These are phyloP conservation scores for Danio tinwini DNA, from an alignment of 2,797 vertebrate genomes.

Conservation along the genomic window DNA sequence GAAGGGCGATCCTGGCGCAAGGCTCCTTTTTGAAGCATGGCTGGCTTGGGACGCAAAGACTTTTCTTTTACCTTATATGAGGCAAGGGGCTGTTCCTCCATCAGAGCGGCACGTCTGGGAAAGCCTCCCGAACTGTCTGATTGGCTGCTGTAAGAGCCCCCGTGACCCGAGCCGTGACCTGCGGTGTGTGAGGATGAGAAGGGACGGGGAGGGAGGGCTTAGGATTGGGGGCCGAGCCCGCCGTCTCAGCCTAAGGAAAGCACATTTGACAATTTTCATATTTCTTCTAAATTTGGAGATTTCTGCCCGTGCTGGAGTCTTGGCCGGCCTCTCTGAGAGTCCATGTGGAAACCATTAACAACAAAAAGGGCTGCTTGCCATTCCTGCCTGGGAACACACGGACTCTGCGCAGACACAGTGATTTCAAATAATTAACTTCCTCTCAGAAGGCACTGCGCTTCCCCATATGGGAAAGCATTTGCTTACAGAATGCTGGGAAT, in stretches of 20 bases:
- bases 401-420: conserved; percentile 71
- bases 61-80: conserved; percentile 96
- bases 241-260: conserved; percentile 89
- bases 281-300: conserved; percentile 98
- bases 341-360: conserved; percentile 90
- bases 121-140: conserved; percentile 74
- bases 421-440: conserved; percentile 77
- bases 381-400: conserved; percentile 77
- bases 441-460: conserved; percentile 50
- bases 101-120: conserved; percentile 74
- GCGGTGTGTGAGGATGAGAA: conserved; percentile 62
- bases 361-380: conserved; percentile 63
- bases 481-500: conserved; percentile 59
- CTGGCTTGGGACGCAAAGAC: conserved; percentile 70
- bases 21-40: conserved; percentile 68
- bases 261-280: conserved; percentile 93
- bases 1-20: conserved; percentile 47
- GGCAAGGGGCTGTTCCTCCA: conserved; percentile 79
- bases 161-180: conserved; percentile 80
- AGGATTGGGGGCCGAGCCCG: conserved; percentile 64
- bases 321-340: conserved; percentile 80
- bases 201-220: conserved; percentile 46
- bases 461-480: conserved; percentile 63
- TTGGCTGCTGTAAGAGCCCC: conserved; percentile 78
- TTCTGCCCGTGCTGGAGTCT: conserved; percentile 89